Evolutionary conservation across 2,113 vertebrate species (phyloP), one percentile per base, ranked within the genome.

Genomic region (Thamnophis sirtalis): DNA sequence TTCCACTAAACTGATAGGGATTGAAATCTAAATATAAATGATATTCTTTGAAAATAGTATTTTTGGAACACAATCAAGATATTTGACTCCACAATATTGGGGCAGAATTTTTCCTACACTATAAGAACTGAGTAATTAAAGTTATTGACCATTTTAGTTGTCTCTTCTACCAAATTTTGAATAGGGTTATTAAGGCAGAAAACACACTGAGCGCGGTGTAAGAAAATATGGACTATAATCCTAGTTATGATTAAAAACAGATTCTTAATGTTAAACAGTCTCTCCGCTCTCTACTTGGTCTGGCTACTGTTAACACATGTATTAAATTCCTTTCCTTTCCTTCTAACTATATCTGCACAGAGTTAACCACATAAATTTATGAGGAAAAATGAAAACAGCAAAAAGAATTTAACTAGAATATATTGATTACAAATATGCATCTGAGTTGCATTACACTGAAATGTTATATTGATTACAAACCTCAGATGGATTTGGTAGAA

Each of bases 261-360:
- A 80, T 6, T 0, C 90, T 60, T 4, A n/a, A 85, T 0, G 3
- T 15, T 55, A 55, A 90, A 91, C 93, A 90, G 15, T 48, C 80
- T 9, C 11, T 38, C 51, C 17, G 15, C 49, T 87, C 0, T 0
- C 54, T 86, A 86, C 91, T 87, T 2, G 0, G 58, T 48, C 86
- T 26, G 26, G 91, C 5, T 2, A 68, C 22, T 58, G n/a, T 54
- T n/a, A 88, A 84, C 58, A 28, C 60, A 87, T 22, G 13, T 50
- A 49, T 48, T 24, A 9, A 33, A 38, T 80, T 80, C 10, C 19
- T 68, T 51, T 4, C 49, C 10, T 60, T 54, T 48, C 38, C 26
- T 53, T 21, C 2, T 51, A 15, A 58, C 48, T 56, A 84, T 19
- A 51, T 28, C 85, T 89, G 84, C 53, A 73, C 9, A 92, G 63